Conservation (phyloP, 2,113 vertebrate species). For the Eclectus roratus region DNA sequence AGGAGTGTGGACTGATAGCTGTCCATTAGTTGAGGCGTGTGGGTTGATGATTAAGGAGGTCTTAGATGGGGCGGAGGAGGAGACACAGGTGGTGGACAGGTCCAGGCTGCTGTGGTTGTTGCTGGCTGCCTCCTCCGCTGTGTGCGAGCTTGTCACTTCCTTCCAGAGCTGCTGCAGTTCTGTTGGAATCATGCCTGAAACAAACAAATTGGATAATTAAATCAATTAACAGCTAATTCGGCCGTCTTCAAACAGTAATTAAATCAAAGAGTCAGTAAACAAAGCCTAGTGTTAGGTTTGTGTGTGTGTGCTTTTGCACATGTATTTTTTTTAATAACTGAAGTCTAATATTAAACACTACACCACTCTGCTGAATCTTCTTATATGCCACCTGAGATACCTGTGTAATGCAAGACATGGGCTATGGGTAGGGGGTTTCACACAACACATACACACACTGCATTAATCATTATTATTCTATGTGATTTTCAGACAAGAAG, state of each 20-base stretch:
- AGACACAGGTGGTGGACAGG: conserved; percentile 85
- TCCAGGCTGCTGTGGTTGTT: conserved; percentile 90
- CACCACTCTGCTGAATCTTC: neutral
- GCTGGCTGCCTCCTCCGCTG: conserved; percentile 88
- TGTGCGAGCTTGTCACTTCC: conserved; percentile 89
- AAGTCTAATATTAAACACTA: neutral
- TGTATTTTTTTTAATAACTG: conserved; percentile 2
- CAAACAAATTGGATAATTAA: conserved; percentile 99
- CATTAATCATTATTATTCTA: neutral
- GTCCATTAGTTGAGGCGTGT: conserved; percentile 93
- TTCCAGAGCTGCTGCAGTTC: conserved; percentile 99
- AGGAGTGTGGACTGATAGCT: conserved; percentile 88
- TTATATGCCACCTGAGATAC: neutral
- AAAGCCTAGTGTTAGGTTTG: conserved; percentile 85
- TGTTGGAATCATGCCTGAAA: conserved; percentile 99
- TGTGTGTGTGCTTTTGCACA: neutral
- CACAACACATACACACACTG: neutral
- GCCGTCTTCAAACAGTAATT: conserved; percentile 93
- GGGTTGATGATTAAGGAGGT: conserved; percentile 90
- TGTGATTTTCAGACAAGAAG: neutral
- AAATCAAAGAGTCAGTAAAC: conserved; percentile 97
- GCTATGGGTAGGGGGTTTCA: neutral
- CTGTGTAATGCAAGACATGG: neutral
- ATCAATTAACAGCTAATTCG: conserved; percentile 98
- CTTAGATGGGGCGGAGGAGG: conserved; percentile 87